Base-by-base conservation (phyloP, 2,113 vertebrate genomes). In the Bettongia penicillata region DNA sequence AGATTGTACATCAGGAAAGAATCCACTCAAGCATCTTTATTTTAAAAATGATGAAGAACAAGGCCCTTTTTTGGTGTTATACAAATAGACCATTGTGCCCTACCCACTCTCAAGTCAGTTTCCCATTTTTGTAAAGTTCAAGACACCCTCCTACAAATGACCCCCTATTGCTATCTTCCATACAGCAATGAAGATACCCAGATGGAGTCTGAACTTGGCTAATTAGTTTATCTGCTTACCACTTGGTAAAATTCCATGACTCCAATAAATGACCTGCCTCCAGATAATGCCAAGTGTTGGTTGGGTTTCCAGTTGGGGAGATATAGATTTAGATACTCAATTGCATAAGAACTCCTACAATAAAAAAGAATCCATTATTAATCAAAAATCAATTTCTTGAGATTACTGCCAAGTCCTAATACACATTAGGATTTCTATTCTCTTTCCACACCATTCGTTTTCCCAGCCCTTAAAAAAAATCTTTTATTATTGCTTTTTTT, bases 331-430 rank as follows among this genome's bases (percentile, higher is more conserved):
- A 43, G 37, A 22, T n/a, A 43, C 14, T 77, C 37, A 19, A 6
- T 37, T 77, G 37, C 68, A n/a, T 43, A 43, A 22, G 37, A 43
- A 77, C n/a, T 43, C 92, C 89, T 91, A 92, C 52, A 96, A 93
- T 47, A 97, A 0, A 24, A 48, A 96, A 93, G 49, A n/a, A 93
- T 94, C 6, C 47, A 37, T 92, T 91, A 61, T 49, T 93, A 51
- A 77, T 94, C 90, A 57, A 49, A 97, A 97, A 25, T 94, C 37
- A 31, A 19, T 93, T 47, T 95, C 48, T 91, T 68, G 37, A 26
- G n/a, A 77, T 90, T 51, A 92, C 24, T 28, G 91, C 50, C 22
- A 5, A 22, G 37, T 77, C 16, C 19, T 84, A 23, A 37, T 43
- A 8, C 68, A 93, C 49, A 91, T 53, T 91, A 77, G 68, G 37